Conservation (phyloP, 2,888 invertebrate genomes). For the Ophonus ardosiacus region DNA sequence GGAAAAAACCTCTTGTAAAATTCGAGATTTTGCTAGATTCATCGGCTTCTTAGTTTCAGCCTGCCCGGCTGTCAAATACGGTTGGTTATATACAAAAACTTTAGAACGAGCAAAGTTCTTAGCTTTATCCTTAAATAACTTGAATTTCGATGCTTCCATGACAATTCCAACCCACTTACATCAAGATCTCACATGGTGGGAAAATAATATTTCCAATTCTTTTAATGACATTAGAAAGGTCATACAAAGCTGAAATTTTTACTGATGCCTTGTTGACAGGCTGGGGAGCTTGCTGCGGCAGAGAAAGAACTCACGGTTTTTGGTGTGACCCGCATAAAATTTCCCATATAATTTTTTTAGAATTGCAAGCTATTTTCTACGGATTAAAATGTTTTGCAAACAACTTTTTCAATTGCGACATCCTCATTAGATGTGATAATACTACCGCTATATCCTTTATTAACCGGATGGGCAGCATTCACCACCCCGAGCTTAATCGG, state of each 20-base stretch:
- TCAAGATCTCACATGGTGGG: neutral
- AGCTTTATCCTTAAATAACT: neutral
- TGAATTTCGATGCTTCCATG: neutral
- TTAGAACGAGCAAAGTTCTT: neutral
- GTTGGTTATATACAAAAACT: neutral
- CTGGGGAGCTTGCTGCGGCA: neutral
- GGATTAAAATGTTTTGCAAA: constrained; percentile 65
- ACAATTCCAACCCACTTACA: neutral
- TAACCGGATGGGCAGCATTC: constrained; percentile 66
- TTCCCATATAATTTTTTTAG: constrained; percentile 63
- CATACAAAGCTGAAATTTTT: neutral
- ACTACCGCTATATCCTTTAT: constrained; percentile 67
- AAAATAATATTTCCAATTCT: too few species aligned
- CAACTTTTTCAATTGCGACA: constrained; percentile 60
- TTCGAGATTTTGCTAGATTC: neutral
- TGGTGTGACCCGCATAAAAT: neutral
- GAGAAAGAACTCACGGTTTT: neutral
- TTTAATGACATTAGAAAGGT: too few species aligned
- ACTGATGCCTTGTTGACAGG: neutral
- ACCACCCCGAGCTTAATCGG: constrained; percentile 61
- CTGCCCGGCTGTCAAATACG: too few species aligned
- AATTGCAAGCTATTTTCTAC: constrained; percentile 65
- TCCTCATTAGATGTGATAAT: constrained; percentile 67
- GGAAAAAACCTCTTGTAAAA: neutral
- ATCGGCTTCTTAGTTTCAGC: neutral